Evolutionary conservation across 2,797 vertebrate species (phyloP), one percentile per base, ranked within the genome.

Genomic region (Melanogrammus aeglefinus): DNA sequence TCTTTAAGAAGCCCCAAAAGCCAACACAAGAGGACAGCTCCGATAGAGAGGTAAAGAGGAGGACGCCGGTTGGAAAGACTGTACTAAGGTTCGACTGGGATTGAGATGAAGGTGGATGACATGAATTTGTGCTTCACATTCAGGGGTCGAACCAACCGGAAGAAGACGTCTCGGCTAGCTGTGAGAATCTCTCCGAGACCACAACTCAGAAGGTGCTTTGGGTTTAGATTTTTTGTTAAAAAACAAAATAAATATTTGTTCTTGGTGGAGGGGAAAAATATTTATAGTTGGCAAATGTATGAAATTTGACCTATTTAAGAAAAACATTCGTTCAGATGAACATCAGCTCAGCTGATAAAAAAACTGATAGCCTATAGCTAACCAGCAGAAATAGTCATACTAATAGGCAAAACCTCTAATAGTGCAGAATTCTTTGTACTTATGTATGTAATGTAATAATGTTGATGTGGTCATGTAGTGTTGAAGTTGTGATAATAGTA

Each of bases 1-100:
- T 90, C 72, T 93, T 93, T 29, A 91, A 82, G 79, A 92, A 88
- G 76, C 80, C 75, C 0, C 88, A 84, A 73, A 91, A 91, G 77
- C 81, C 86, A 81, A 75, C 78, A 83, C 91, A 87, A 80, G 82
- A 63, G n/a, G 27, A 76, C 13, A 57, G 7, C 57, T 66, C 83
- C 75, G 80, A 80, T 14, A 84, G 85, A 0, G 83, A 73, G 86
- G 87, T 91, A 33, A 66, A 2, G 57, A 66, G 9, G 57, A 63
- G 1, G 8, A 24, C n/a, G 2, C 16, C 0, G 27, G 39, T 12
- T 13, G 0, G 72, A 2, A n/a, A 57, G 5, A 36, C 18, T 38
- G 6, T 38, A 51, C 5, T 13, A n/a, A 16, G 3, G 66, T 66
- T 5, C 0, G n/a, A 4, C 7, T 13, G 0, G 24, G 36, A 0